These are phyloP conservation scores for Pachypeltis micranthus DNA, from an alignment of 1,140 invertebrate species.

Conservation along the genomic window DNA sequence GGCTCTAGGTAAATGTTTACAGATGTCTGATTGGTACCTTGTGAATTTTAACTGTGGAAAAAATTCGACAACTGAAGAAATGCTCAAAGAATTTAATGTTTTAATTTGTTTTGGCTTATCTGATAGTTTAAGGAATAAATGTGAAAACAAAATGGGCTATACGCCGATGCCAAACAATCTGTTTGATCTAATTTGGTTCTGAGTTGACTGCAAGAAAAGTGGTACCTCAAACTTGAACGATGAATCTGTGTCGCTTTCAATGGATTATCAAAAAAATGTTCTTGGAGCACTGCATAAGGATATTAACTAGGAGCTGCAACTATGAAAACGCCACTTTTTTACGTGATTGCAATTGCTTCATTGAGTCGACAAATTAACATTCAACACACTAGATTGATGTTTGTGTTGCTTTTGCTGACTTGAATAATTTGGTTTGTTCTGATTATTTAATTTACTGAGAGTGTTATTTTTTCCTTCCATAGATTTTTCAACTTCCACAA, in stretches of 20 bases:
- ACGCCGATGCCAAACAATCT: too few species aligned
- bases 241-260: too few species aligned
- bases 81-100: too few species aligned
- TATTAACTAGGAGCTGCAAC: background rate
- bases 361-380: background rate
- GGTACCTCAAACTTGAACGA: background rate
- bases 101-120: too few species aligned
- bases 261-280: background rate
- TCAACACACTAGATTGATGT: too few species aligned
- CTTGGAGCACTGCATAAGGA: background rate
- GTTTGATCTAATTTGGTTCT: background rate
- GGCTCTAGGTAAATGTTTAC: background rate
- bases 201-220: background rate
- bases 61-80: too few species aligned
- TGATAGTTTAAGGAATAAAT: too few species aligned
- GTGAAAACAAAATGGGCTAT: too few species aligned
- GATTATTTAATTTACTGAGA: background rate
- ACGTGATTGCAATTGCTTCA: background rate
- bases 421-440: background rate
- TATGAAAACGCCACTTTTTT: background rate
- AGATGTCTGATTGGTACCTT: background rate
- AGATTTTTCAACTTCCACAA: background rate
- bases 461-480: background rate
- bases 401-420: too few species aligned
- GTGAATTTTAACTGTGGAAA: too few species aligned